Evolutionary conservation across 53 echinoderm and acorn worm genomes (phyloP).

Genomic region (Glandiceps talaboti): DNA sequence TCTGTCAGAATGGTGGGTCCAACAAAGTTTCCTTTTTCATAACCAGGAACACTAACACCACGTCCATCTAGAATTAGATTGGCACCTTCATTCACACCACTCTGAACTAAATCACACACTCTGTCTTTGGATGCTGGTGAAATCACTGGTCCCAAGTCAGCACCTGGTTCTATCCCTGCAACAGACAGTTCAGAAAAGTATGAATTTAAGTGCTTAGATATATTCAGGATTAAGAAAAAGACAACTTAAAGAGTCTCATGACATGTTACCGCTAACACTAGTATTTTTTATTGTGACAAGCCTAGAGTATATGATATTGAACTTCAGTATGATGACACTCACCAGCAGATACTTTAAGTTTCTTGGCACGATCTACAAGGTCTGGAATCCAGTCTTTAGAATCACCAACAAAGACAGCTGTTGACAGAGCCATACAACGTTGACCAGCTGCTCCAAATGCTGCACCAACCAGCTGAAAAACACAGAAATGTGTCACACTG

Average conservation of each 20-base stretch:
- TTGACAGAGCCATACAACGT: constrained; percentile 89
- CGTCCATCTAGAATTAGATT: constrained; percentile 66
- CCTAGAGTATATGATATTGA: no score
- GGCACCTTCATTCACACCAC: constrained; percentile 82
- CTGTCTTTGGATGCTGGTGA: constrained; percentile 71
- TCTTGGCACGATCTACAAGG: constrained; percentile 63
- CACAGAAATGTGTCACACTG: no score
- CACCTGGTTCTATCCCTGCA: constrained; percentile 63
- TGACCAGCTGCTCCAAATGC: constrained; percentile 97
- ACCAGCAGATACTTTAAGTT: constrained; percentile 88
- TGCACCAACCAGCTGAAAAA: constrained; percentile 62
- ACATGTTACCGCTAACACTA: no score
- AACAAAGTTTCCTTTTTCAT: constrained; percentile 97
- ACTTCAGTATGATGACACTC: no score
- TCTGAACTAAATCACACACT: constrained; percentile 54
- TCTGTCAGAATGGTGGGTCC: constrained; percentile 72
- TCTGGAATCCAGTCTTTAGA: constrained; percentile 89
- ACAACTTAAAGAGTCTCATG: no score
- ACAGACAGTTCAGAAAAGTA: background rate
- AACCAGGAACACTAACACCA: constrained; percentile 54
- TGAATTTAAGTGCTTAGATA: background rate
- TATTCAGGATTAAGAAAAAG: no score
- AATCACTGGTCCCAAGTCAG: constrained; percentile 86
- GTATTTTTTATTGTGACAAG: no score
- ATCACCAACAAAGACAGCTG: constrained; percentile 86